phyloP scores from a whole-genome alignment of 2,888 invertebrate genomes.

The Apodemia hepburni region DNA sequence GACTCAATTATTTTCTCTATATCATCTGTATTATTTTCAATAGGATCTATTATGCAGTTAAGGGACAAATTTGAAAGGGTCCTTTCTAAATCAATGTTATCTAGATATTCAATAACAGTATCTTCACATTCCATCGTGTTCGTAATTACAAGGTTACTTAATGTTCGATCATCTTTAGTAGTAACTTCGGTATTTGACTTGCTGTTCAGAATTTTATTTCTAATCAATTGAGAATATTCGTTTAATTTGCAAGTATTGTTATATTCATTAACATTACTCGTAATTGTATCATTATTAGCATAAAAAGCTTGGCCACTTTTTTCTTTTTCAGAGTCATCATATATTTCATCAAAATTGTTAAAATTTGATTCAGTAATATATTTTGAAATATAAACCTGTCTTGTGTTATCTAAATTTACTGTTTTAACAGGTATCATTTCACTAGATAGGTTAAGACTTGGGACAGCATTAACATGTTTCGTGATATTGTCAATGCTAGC shows the following conservation, averaged over 20 bases:
- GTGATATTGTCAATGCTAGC: background rate
- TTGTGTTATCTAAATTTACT: background rate
- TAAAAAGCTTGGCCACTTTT: background rate
- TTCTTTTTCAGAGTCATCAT: background rate
- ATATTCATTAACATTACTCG: background rate
- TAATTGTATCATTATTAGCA: background rate
- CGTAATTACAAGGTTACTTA: background rate
- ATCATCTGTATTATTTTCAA: slow-evolving; percentile 14
- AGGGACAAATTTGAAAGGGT: slow-evolving; percentile 19
- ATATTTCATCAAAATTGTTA: background rate
- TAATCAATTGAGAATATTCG: too few relatives aligned
- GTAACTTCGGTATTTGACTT: too few relatives aligned
- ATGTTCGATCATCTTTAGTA: background rate
- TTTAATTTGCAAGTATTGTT: background rate
- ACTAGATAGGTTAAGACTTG: background rate
- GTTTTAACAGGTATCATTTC: background rate
- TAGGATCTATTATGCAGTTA: slow-evolving; percentile 16
- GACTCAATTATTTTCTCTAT: background rate
- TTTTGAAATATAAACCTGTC: background rate
- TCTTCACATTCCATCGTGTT: background rate
- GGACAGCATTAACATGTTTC: background rate
- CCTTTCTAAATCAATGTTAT: slow-evolving; percentile 15
- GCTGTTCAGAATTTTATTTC: too few relatives aligned
- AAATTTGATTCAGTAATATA: background rate
- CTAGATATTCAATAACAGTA: background rate